Percentiles rank a stretch among this genome's conserved stretches.
These are phyloP conservation scores for Trinectes maculatus DNA, from an alignment of 2,113 vertebrate genomes.

Conservation along the genomic window DNA sequence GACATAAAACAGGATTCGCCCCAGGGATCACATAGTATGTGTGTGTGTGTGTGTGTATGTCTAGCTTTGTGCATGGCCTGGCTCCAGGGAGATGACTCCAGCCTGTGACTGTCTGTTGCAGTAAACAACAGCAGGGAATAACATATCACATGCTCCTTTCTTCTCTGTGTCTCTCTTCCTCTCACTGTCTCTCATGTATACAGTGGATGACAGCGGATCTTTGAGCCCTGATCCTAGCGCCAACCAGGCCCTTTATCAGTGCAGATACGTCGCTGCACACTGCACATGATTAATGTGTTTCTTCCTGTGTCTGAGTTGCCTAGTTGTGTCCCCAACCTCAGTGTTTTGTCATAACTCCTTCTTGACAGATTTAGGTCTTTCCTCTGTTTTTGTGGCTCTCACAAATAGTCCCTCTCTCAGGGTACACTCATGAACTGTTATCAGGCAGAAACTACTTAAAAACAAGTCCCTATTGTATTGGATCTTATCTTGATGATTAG, in stretches of 20 bases:
- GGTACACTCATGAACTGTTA: conserved; percentile 11
- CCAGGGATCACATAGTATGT: conserved; percentile 20
- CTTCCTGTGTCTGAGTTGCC: conserved; percentile 50
- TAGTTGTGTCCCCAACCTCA: conserved; percentile 37
- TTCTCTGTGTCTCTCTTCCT: conserved; percentile 15
- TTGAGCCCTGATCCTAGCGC: conserved; percentile 24
- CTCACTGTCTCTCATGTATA: conserved; percentile 16
- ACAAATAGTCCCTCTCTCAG: not conserved
- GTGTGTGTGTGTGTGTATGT: conserved; percentile 9
- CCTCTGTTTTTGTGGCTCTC: conserved; percentile 29
- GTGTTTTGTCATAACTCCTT: conserved; percentile 53
- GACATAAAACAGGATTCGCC: conserved; percentile 33
- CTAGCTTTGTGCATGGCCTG: conserved; percentile 19
- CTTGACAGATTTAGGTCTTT: conserved; percentile 65
- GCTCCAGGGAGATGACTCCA: conserved; percentile 62
- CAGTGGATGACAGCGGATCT: conserved; percentile 18
- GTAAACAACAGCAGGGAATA: conserved; percentile 55
- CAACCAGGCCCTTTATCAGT: conserved; percentile 54
- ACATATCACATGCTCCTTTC: conserved; percentile 50
- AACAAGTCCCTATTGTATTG: conserved; percentile 11
- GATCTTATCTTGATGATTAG: conserved; percentile 44
- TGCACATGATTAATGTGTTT: conserved; percentile 53
- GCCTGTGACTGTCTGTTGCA: conserved; percentile 43
- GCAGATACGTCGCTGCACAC: conserved; percentile 5
- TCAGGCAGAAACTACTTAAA: conserved; percentile 26